phyloP scores from a whole-genome alignment of 2,113 vertebrate genomes.

The Callorhinus ursinus region DNA sequence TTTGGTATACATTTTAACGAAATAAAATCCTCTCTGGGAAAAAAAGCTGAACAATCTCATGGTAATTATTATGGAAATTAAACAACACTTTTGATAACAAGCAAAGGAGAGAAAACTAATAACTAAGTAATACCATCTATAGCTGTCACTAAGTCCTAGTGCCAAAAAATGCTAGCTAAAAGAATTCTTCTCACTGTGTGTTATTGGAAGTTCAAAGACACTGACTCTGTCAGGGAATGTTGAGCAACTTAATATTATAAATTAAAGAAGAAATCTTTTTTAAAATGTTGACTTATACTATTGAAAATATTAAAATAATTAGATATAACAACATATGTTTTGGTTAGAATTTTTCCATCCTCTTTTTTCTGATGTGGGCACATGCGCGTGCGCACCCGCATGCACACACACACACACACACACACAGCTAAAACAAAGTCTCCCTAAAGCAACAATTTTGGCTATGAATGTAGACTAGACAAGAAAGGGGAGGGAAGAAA shows the following conservation, averaged over 20 bases:
- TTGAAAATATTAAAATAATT: slow-evolving; percentile 14
- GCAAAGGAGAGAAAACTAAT: neutral
- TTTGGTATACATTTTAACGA: neutral
- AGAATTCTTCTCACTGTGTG: neutral
- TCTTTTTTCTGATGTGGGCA: neutral
- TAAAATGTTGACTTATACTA: neutral
- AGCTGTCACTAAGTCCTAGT: neutral
- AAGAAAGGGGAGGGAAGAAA: slow-evolving; percentile 10
- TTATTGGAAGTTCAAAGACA: neutral
- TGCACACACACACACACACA: too few relatives aligned
- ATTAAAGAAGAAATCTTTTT: neutral
- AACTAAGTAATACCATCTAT: neutral
- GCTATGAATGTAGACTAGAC: neutral
- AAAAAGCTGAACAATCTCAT: neutral
- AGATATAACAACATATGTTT: neutral
- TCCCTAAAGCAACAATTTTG: neutral
- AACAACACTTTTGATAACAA: neutral
- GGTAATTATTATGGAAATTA: neutral
- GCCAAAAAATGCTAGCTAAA: neutral
- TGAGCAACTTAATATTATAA: neutral
- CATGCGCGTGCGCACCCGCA: neutral
- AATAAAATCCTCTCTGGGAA: neutral
- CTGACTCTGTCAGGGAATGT: neutral
- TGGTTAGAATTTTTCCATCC: neutral
- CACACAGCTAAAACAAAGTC: neutral